Base-by-base conservation (phyloP, 2,888 invertebrate genomes). In the Hermaeophaga mercurialis region DNA sequence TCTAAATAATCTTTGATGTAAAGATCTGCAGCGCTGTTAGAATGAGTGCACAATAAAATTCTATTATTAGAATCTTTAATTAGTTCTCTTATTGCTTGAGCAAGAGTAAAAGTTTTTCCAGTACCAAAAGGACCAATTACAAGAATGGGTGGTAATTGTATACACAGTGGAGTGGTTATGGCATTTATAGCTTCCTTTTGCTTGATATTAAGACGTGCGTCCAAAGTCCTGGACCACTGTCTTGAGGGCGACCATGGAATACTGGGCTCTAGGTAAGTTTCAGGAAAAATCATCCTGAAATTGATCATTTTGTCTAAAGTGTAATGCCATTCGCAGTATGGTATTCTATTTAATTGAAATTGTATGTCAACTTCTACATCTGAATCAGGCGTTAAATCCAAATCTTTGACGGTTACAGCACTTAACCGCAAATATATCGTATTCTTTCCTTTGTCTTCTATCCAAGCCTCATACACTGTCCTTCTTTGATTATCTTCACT, bases 1-100 rank as follows among this genome's bases (percentile, higher is more conserved):
- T 91, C 88, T 54, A 93, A 81, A 75, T 91, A 92, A 69, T 92
- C 91, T 70, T 89, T 89, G 33, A 92, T 89, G 70, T 92, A 92
- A 56, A 91, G 79, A 79, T 92, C 91, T 7, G 91, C 91, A 9
- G 91, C 91, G 69, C 90, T 91, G 78, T 93, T 92, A 44, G 91
- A 91, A 78, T 92, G 91, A 1, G 92, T 92, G 73, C 92, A 93
- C 48, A 93, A 86, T 59, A 93, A 80, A 48, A 93, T 86, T 69
- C 87, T 83, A 18, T 87, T 84, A 14, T 84, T 81, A 0, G 83
- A 79, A 67, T 88, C 85, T 50, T 70, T 70, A 22, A 89, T 75
- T 34, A 90, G 78, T 67, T 87, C 85, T 66, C 85, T 85, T 33
- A 90, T 86, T 0, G 88, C 88, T 66, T 82, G 80, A 0, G 91